Base-by-base conservation (phyloP, 2,888 invertebrate species). In the Autographa gamma region DNA sequence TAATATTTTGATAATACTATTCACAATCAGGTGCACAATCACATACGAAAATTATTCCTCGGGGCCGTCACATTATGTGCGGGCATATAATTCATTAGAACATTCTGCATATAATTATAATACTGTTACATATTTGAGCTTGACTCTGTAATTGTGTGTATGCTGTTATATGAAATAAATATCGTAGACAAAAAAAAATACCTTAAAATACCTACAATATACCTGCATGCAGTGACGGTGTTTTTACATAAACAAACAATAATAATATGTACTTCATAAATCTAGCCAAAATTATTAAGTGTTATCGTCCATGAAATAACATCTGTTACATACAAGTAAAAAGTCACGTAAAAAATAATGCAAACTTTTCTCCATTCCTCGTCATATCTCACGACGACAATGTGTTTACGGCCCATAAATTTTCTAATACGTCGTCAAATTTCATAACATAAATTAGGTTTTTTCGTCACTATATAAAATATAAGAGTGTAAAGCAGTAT, bases 341-440 rank as follows among this genome's bases (percentile, higher is more conserved):
- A 75, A 48, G 66, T 71, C 69, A 69, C 79, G 72, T 79, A 74
- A 77, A 82, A 79, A 73, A 71, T 61, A 69, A 38, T 74, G 71
- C 71, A 77, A 75, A 78, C 60, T 82, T 85, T 85, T 83, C 83
- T 86, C 83, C 87, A 87, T 89, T 90, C 84, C 86, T 79, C 86
- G 86, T 89, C 88, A 73, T 82, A 82, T 82, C 80, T 89, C 89
- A 86, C 89, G 88, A 90, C 86, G 88, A 88, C 90, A 89, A 88
- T 86, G 88, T 90, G 90, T 92, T 93, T 91, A 93, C 86, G 91
- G 85, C 84, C 85, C 89, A 91, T 92, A 91, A 91, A 91, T 89
- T 90, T 90, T 87, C 87, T 91, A 92, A 92, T 92, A 92, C 90
- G 87, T 87, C 90, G 86, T 90, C 89, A 91, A 92, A 90, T 90